Evolutionary conservation across 2,113 vertebrate species (phyloP).

Genomic region (Cepphus grylle): DNA sequence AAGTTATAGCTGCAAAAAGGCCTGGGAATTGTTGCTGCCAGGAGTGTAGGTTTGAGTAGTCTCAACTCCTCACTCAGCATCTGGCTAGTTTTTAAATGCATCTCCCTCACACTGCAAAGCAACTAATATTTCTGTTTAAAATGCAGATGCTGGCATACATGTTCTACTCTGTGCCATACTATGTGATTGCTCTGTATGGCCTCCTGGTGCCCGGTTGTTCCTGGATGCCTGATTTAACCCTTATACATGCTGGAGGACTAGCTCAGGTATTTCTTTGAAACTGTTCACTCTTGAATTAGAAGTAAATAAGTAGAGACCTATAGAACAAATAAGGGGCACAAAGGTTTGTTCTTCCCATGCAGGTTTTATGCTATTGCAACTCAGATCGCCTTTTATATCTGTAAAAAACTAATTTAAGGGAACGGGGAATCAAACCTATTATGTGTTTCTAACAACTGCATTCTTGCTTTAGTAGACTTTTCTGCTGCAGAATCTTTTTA

Average conservation of each 20-base stretch:
- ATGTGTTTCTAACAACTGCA: not conserved
- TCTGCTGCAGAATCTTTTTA: not conserved
- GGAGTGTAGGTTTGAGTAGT: not conserved
- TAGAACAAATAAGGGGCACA: not conserved
- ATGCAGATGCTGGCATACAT: constrained; percentile 89
- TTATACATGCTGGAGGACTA: constrained; percentile 89
- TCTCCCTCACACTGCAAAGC: not conserved
- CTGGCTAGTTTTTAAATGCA: not conserved
- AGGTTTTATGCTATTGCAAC: not conserved
- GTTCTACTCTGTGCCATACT: constrained; percentile 90
- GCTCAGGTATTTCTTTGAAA: constrained; percentile 82
- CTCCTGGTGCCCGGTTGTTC: constrained; percentile 89
- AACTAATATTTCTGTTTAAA: not conserved
- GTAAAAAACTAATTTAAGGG: not conserved
- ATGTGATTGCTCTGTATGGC: constrained; percentile 82
- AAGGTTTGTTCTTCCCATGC: not conserved
- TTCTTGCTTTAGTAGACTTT: not conserved
- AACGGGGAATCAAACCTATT: not conserved
- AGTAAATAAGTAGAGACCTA: not conserved
- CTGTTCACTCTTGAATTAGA: not conserved
- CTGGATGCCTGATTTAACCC: constrained; percentile 88
- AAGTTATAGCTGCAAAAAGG: not conserved
- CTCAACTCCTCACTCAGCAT: not conserved
- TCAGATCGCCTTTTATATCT: not conserved
- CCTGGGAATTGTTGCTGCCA: not conserved